These are phyloP conservation scores for Congeria kusceri DNA, from an alignment of 2,888 invertebrate genomes.

Conservation along the genomic window DNA sequence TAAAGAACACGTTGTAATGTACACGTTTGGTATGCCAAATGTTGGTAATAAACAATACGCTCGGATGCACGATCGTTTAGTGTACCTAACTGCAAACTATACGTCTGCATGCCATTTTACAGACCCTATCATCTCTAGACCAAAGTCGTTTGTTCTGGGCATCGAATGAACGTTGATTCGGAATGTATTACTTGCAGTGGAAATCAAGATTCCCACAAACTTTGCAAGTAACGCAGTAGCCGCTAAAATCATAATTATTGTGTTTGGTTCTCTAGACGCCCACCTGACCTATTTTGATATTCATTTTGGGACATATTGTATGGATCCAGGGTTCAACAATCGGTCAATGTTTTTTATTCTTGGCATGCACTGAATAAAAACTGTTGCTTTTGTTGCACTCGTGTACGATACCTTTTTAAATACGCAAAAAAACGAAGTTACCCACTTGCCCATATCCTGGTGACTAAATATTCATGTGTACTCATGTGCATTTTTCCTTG, in stretches of 20 bases:
- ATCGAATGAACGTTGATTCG: constrained; percentile 38
- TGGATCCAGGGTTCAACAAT: no score
- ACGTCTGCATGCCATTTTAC: constrained; percentile 30
- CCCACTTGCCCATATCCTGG: no score
- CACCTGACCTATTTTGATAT: constrained; percentile 51
- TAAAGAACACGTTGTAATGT: constrained; percentile 35
- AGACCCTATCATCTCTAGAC: constrained; percentile 47
- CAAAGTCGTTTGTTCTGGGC: constrained; percentile 40
- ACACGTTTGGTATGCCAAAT: constrained; percentile 62
- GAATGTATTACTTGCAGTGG: constrained; percentile 34
- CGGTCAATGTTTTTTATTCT: no score
- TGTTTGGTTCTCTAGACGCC: constrained; percentile 11
- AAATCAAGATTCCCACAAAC: no score
- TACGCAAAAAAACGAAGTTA: no score
- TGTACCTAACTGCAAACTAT: constrained; percentile 44
- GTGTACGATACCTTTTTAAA: no score
- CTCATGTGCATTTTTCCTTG: no score
- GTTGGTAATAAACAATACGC: constrained; percentile 54
- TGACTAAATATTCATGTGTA: no score
- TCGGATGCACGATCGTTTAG: constrained; percentile 37
- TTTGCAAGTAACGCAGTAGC: constrained; percentile 17
- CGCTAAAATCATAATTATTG: neutral
- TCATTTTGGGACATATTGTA: constrained; percentile 52
- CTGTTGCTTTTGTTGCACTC: no score
- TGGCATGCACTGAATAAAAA: no score